Conservation (phyloP, 2,113 vertebrate species). For the Hystrix brachyura region DNA sequence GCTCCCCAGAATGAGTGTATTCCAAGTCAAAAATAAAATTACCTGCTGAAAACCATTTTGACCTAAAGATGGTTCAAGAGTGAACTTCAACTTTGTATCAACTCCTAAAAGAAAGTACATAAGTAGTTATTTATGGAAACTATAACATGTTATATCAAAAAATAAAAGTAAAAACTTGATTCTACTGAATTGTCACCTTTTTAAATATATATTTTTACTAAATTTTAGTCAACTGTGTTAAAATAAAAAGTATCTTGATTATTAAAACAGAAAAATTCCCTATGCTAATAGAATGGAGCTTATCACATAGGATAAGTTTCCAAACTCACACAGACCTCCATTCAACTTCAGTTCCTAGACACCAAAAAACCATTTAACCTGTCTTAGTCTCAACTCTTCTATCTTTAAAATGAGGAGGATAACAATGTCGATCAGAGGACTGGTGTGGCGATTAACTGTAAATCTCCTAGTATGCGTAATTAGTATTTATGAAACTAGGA, state of each 20-base stretch:
- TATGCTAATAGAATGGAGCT: background rate
- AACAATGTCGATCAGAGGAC: background rate
- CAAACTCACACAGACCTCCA: background rate
- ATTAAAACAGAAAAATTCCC: constrained; percentile 40
- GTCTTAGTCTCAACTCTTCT: background rate
- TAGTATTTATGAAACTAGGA: constrained; percentile 43
- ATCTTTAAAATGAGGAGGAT: constrained; percentile 22
- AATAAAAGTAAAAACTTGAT: constrained; percentile 37
- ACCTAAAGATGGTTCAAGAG: constrained; percentile 96
- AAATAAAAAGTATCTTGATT: constrained; percentile 36
- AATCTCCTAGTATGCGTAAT: background rate
- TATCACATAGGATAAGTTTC: background rate
- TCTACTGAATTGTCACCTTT: background rate
- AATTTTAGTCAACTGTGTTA: constrained; percentile 28
- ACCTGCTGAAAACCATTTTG: constrained; percentile 99
- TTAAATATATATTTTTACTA: constrained; percentile 28
- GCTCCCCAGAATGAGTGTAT: constrained; percentile 1
- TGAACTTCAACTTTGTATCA: constrained; percentile 98
- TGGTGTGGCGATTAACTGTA: background rate
- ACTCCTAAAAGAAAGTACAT: constrained; percentile 90
- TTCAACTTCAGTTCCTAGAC: background rate
- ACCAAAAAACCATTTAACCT: background rate
- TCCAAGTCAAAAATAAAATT: constrained; percentile 77
- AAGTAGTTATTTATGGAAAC: constrained; percentile 13
- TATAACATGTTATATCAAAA: background rate